These are phyloP conservation scores for Danaus plexippus DNA, from an alignment of 1,140 invertebrate genomes.

Conservation along the genomic window DNA sequence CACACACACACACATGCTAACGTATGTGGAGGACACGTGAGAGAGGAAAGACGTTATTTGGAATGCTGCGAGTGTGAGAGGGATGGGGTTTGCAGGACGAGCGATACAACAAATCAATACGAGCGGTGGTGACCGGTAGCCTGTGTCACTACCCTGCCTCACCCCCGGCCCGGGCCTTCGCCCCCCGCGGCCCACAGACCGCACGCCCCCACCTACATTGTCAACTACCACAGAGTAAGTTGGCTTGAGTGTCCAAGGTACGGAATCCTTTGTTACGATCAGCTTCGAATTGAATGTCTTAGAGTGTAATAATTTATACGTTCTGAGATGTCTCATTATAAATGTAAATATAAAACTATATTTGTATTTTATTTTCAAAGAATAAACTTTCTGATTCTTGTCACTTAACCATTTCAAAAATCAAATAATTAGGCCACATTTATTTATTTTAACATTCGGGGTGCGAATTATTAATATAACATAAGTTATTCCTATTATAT, in stretches of 20 bases:
- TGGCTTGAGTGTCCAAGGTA: constrained; percentile 18
- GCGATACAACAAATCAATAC: constrained; percentile 72
- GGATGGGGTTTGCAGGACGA: constrained; percentile 64
- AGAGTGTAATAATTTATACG: too few relatives aligned
- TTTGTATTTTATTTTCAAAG: too few relatives aligned
- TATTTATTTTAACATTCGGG: too few relatives aligned
- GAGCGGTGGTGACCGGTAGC: constrained; percentile 71
- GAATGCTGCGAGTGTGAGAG: constrained; percentile 38
- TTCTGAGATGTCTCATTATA: too few relatives aligned
- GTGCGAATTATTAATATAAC: too few relatives aligned
- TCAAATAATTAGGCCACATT: too few relatives aligned
- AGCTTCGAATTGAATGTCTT: too few relatives aligned
- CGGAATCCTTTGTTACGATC: constrained; percentile 4
- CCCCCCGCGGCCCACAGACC: constrained; percentile 39
- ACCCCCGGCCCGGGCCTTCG: neutral
- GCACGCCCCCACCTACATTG: constrained; percentile 66
- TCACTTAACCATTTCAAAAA: too few relatives aligned
- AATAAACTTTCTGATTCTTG: too few relatives aligned
- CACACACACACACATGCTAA: constrained; percentile 37
- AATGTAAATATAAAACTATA: too few relatives aligned
- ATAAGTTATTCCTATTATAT: too few relatives aligned
- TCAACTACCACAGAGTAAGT: constrained; percentile 61
- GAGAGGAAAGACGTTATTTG: constrained; percentile 28
- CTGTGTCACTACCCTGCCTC: constrained; percentile 61
- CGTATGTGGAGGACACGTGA: constrained; percentile 54